Base-by-base conservation (phyloP, 2,113 vertebrate genomes). In the Muntiacus muntjak region DNA sequence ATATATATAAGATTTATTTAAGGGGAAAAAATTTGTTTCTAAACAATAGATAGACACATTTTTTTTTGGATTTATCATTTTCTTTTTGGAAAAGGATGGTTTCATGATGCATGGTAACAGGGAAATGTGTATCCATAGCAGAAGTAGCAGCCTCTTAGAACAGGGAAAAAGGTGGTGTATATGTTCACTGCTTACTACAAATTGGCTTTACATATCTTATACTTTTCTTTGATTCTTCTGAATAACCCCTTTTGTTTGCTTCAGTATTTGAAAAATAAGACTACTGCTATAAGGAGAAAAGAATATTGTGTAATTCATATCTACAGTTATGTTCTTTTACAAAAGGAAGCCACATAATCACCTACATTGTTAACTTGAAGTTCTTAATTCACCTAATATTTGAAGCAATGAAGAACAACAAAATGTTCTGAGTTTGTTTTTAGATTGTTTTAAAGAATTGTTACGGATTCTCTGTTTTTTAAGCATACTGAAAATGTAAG, bases 371-470 rank as follows among this genome's bases (percentile, higher is more conserved):
- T 82, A 90, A 94, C 7, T 15, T 84, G 47, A 94, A 82, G 1
- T 14, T 71, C 8, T 28, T 88, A 62, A 62, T 62, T 90, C 17
- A 57, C 40, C 0, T 74, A 60, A n/a, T 79, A 91, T 81, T 91
- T 64, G 14, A 90, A 88, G 74, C 21, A 17, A 60, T 62, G 4
- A 87, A 57, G 19, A 50, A 92, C 60, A 94, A 30, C 8, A 94
- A 89, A 97, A 95, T 82, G 40, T 71, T 91, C 92, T 50, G 0
- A 93, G 3, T 87, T 95, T 71, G 40, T 76, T 78, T 95, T 71
- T 33, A 19, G 84, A 64, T 50, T 67, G 96, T 89, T 93, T 94
- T 74, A 89, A 85, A 12, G 96, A 4, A 40, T 74, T 64, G 4
- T 52, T 92, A 96, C 50, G 1, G 64, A n/a, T 16, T 91, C 45